Evolutionary conservation across 1,140 invertebrate species (phyloP).

Genomic region (Scaptomyza montana): DNA sequence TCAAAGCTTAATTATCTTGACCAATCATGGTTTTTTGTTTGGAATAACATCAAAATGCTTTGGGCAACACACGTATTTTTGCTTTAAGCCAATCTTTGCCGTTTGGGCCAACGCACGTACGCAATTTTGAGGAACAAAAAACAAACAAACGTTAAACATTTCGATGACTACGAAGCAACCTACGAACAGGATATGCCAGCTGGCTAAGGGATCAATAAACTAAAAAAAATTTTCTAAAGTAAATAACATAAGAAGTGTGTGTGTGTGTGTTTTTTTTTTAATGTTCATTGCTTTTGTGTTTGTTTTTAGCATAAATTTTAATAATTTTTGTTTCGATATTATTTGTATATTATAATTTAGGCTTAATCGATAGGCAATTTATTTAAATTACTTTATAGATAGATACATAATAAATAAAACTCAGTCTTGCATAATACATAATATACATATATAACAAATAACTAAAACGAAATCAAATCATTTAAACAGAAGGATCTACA

Average conservation of each 20-base stretch:
- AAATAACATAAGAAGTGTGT: slow-evolving; percentile 14
- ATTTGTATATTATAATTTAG: slow-evolving; percentile 54
- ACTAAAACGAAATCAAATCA: slow-evolving; percentile 60
- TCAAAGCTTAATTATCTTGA: slow-evolving; percentile 13
- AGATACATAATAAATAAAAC: slow-evolving; percentile 71
- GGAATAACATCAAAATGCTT: not conserved
- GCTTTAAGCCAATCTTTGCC: not conserved
- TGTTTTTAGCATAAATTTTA: slow-evolving; percentile 6
- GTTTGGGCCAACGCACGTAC: slow-evolving; percentile 2
- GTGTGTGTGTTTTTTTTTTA: not conserved
- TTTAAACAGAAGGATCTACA: slow-evolving; percentile 7
- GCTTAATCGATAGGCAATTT: slow-evolving; percentile 67
- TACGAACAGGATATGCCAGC: not conserved
- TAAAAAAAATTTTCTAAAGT: not conserved
- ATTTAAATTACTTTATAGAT: slow-evolving; percentile 58
- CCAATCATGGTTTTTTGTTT: slow-evolving; percentile 8
- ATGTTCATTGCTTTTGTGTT: slow-evolving; percentile 4
- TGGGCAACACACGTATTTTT: slow-evolving; percentile 2
- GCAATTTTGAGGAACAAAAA: slow-evolving; percentile 2
- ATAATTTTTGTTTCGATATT: slow-evolving; percentile 21
- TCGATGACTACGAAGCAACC: not conserved
- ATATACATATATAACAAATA: slow-evolving; percentile 73
- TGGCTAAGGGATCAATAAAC: not conserved
- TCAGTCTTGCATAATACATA: slow-evolving; percentile 67
- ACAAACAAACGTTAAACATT: not conserved